A percentile compares a stretch with the other conserved stretches of the same genome.
phyloP scores from a whole-genome alignment of 2,113 vertebrate genomes.

The Mystacornis crossleyi region DNA sequence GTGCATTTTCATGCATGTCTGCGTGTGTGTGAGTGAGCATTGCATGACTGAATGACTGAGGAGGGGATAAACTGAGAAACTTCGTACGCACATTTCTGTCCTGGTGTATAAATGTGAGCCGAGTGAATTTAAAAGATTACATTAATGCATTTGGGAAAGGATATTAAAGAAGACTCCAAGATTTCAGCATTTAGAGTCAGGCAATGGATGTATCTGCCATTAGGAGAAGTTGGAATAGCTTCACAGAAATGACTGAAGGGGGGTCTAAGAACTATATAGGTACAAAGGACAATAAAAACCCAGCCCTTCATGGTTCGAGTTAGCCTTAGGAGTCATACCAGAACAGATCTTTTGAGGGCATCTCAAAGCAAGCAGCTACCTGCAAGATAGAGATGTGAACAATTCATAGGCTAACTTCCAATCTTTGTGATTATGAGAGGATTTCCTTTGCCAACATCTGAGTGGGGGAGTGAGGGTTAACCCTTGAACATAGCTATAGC shows the following conservation, averaged over 20 bases:
- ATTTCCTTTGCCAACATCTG: neutral
- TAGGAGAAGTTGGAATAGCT: neutral
- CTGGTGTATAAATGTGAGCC: neutral
- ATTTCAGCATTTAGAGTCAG: neutral
- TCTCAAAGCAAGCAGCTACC: conserved; percentile 26
- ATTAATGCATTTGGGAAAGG: neutral
- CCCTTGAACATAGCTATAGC: neutral
- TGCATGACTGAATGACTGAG: neutral
- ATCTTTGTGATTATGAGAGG: neutral
- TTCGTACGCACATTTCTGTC: neutral
- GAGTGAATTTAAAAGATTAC: neutral
- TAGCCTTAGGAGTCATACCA: neutral
- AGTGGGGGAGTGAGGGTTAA: conserved; percentile 20
- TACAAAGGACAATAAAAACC: conserved; percentile 7
- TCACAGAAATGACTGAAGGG: neutral
- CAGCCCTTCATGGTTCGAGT: neutral
- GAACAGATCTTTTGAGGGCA: neutral
- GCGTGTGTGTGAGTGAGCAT: neutral
- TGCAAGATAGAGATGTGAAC: neutral
- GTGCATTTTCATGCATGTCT: neutral
- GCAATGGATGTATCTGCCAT: neutral
- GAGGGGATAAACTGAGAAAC: neutral
- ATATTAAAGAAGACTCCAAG: neutral
- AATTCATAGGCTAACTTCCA: neutral
- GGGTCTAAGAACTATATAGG: neutral